Percentiles rank a stretch among this genome's conserved stretches.
These are phyloP conservation scores for Ladona fulva DNA, from an alignment of 1,140 invertebrate genomes.

Conservation along the genomic window DNA sequence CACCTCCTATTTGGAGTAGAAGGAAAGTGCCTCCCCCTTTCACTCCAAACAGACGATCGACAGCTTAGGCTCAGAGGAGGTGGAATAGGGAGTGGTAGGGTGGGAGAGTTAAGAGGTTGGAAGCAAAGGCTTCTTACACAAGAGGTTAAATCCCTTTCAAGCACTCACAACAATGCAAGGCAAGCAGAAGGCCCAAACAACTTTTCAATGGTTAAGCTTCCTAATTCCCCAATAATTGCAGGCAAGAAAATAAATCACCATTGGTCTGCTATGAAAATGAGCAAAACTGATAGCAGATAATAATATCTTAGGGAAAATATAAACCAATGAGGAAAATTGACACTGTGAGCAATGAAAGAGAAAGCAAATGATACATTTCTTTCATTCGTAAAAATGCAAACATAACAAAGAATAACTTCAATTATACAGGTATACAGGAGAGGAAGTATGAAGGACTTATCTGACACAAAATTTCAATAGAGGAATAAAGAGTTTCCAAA, in stretches of 20 bases:
- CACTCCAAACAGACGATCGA: background rate
- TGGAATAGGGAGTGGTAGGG: background rate
- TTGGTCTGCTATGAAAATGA: too few relatives aligned
- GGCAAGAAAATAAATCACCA: background rate
- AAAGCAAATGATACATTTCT: too few relatives aligned
- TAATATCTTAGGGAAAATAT: too few relatives aligned
- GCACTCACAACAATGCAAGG: background rate
- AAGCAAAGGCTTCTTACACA: background rate
- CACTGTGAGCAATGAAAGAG: too few relatives aligned
- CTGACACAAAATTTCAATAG: too few relatives aligned
- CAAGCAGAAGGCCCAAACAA: background rate
- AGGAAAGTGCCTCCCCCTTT: background rate
- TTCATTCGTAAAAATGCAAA: too few relatives aligned
- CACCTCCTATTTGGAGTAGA: background rate
- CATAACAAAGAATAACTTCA: too few relatives aligned
- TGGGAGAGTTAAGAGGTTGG: background rate
- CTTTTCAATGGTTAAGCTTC: background rate
- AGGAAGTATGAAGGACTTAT: too few relatives aligned
- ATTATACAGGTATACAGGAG: too few relatives aligned
- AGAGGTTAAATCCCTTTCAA: conserved; percentile 4
- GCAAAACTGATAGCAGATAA: too few relatives aligned
- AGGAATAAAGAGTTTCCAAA: too few relatives aligned
- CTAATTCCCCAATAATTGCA: conserved; percentile 8
- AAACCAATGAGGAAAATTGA: too few relatives aligned
- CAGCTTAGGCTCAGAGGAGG: background rate